A percentile compares a stretch with the other conserved stretches of the same genome.
Evolutionary conservation across 2,888 invertebrate species (phyloP).

Genomic region (Dynastes hyllus): DNA sequence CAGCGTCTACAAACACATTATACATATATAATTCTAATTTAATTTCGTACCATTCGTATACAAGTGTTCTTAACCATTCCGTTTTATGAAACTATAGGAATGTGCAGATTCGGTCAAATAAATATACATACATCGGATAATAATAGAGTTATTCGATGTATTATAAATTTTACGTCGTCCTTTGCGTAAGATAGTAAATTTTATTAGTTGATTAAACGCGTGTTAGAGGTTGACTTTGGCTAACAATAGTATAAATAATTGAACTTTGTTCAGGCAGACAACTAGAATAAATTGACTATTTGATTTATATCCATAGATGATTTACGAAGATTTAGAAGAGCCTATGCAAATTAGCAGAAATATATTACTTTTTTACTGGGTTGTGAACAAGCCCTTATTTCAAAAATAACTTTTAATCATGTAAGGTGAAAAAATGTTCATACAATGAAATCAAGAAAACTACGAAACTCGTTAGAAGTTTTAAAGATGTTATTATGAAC

Average conservation of each 20-base stretch:
- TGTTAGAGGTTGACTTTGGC: constrained; percentile 24
- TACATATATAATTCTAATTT: background rate
- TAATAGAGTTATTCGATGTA: background rate
- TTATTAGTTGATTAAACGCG: constrained; percentile 5
- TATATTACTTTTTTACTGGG: too few species aligned
- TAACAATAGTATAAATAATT: background rate
- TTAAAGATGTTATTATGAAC: too few species aligned
- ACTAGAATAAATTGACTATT: background rate
- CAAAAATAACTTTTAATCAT: too few species aligned
- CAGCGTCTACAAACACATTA: background rate
- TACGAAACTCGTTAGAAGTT: too few species aligned
- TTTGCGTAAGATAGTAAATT: constrained; percentile 1
- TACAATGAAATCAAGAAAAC: too few species aligned
- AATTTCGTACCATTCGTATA: constrained; percentile 11
- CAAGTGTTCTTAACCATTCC: background rate
- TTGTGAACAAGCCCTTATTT: too few species aligned
- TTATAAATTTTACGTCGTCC: background rate
- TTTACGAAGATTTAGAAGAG: background rate
- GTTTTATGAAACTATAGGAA: background rate
- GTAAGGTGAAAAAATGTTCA: too few species aligned
- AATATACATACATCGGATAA: background rate
- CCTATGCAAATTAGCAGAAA: background rate
- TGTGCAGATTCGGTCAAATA: background rate
- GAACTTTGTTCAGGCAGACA: background rate
- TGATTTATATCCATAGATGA: constrained; percentile 20